Evolutionary conservation across 2,888 invertebrate genomes (phyloP), one percentile per base, ranked within the genome.

Genomic region (Hypomecis punctinalis): DNA sequence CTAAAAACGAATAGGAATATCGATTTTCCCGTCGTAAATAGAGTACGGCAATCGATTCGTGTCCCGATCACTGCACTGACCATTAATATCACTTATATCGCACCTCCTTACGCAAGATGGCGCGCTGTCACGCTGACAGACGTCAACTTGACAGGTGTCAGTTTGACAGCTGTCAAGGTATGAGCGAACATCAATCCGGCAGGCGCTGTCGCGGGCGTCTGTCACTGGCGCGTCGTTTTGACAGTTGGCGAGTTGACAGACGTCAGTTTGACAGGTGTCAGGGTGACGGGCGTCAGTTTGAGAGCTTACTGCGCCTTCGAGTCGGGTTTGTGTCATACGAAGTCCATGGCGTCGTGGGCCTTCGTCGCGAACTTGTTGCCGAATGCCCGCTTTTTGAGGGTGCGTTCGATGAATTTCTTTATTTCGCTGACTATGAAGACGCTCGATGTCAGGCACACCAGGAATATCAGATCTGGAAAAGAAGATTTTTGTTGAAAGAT

Each of bases 391-490:
- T 94, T 94, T 84, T 96, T 96, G 79, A 97, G 84, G 7, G 95
- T 93, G 8, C 97, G 94, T 86, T 98, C 98, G 71, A 97, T 89
- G 71, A 97, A 94, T 85, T 99, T 99, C 90, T 98, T 98, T 39
- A 97, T 86, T 91, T 99, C 99, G 68, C 98, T 97, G 63, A 98
- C 96, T 63, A 98, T 93, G 91, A 99, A 98, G 57, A 99, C 99
- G 72, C 98, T 97, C n/a, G 99, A 99, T 33, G 99, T 98, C 64
- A 99, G 94, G 73, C 95, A 95, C 37, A 98, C 94, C 75, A 99
- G 94, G 91, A 99, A 98, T 76, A 97, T 86, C 84, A 99, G 95
- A 94, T 99, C 98, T 98, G 94, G 43, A 95, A 5, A 51, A 61
- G 6, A 42, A 13, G 7, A 0, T 5, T n/a, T 48, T 48, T 7